Evolutionary conservation across 2,797 vertebrate genomes (phyloP).

Genomic region (Malurus splendens): DNA sequence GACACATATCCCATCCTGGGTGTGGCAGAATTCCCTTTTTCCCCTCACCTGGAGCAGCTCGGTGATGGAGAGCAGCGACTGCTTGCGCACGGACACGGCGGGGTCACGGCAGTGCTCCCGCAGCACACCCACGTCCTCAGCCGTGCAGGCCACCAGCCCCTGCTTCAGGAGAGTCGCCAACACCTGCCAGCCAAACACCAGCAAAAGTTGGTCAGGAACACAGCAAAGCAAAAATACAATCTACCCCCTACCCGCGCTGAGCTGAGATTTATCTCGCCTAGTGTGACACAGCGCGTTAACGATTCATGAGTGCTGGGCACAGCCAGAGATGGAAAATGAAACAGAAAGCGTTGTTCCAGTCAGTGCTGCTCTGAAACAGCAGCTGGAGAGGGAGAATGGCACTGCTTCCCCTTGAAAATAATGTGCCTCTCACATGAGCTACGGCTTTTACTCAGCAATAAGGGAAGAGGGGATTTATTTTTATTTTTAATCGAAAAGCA

Average conservation of each 20-base stretch:
- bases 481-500: not conserved
- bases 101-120: slow-evolving; percentile 88
- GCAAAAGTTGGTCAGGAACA: not conserved
- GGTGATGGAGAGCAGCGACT: slow-evolving; percentile 84
- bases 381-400: not conserved
- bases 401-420: not conserved
- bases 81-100: slow-evolving; percentile 88
- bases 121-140: slow-evolving; percentile 76
- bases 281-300: fast-evolving
- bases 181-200: slow-evolving; percentile 67
- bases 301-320: not conserved
- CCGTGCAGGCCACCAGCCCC: slow-evolving; percentile 61
- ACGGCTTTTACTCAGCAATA: not conserved
- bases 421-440: fast-evolving
- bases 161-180: slow-evolving; percentile 84
- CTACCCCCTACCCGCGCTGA: not conserved
- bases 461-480: not conserved
- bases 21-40: fast-evolving
- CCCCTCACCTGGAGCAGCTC: slow-evolving; percentile 85
- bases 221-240: not conserved
- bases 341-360: not conserved
- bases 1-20: not conserved
- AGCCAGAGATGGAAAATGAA: not conserved
- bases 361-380: not conserved
- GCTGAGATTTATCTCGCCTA: fast-evolving